Evolutionary conservation across 2,113 vertebrate genomes (phyloP).

Genomic region (Melanocharis versteri): DNA sequence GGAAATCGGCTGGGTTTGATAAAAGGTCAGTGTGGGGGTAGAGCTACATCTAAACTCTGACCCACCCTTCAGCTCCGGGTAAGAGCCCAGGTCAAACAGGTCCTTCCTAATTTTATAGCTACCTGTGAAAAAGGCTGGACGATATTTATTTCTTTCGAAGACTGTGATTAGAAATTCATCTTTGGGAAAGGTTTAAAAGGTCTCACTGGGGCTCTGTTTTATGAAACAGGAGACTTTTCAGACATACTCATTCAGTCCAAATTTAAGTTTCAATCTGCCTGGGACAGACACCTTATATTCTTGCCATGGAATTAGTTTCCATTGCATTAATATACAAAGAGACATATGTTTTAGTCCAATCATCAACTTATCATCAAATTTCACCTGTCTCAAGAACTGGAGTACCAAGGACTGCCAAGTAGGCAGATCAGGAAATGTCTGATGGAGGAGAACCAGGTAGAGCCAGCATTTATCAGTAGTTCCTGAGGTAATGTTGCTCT

Average conservation of each 20-base stretch:
- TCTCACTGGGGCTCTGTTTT: background rate
- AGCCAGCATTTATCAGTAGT: background rate
- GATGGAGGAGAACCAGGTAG: background rate
- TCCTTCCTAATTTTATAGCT: background rate
- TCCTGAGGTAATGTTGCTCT: background rate
- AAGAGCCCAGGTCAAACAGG: background rate
- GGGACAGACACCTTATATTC: background rate
- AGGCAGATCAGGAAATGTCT: background rate
- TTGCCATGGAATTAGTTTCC: background rate
- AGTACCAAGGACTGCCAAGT: background rate
- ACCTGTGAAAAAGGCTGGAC: background rate
- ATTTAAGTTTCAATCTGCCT: background rate
- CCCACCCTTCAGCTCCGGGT: background rate
- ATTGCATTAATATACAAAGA: background rate
- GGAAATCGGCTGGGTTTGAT: background rate
- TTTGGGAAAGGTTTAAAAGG: background rate
- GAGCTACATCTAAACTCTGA: background rate
- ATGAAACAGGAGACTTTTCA: background rate
- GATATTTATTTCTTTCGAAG: background rate
- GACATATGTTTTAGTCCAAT: background rate
- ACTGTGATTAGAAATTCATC: background rate
- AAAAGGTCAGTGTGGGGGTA: background rate
- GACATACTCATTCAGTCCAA: background rate
- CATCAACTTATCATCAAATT: background rate
- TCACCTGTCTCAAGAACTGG: background rate